Conservation (phyloP, 2,888 invertebrate species). For the Vandiemenella viatica region DNA sequence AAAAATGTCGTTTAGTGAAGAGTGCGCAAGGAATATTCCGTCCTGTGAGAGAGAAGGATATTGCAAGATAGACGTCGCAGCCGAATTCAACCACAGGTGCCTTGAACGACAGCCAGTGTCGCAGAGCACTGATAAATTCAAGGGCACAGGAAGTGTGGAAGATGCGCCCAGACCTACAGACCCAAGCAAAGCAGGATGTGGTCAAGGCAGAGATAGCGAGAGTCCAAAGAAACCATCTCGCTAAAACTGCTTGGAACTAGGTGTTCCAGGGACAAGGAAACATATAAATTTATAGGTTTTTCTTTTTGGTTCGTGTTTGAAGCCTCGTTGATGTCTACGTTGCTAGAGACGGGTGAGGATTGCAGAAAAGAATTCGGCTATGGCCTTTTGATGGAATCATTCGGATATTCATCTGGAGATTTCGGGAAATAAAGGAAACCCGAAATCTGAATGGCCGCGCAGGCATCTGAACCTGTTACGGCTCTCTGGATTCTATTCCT, state of each 20-base stretch:
- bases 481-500: no score
- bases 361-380: no score
- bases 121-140: background rate
- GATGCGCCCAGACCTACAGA: background rate
- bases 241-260: background rate
- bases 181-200: background rate
- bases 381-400: no score
- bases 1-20: no score
- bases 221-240: conserved; percentile 1
- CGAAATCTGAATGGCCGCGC: no score
- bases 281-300: no score
- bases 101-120: background rate
- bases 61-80: background rate
- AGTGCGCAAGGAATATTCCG: background rate
- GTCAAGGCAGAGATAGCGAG: background rate
- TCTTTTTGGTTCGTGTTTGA: no score
- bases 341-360: no score
- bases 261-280: background rate
- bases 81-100: background rate
- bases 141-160: conserved; percentile 1
- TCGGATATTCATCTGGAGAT: no score
- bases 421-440: no score
- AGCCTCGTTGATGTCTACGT: no score
- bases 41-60: background rate
- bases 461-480: no score